Evolutionary conservation across 1,140 invertebrate genomes (phyloP).

Genomic region (Carcinoscorpius rotundicauda): DNA sequence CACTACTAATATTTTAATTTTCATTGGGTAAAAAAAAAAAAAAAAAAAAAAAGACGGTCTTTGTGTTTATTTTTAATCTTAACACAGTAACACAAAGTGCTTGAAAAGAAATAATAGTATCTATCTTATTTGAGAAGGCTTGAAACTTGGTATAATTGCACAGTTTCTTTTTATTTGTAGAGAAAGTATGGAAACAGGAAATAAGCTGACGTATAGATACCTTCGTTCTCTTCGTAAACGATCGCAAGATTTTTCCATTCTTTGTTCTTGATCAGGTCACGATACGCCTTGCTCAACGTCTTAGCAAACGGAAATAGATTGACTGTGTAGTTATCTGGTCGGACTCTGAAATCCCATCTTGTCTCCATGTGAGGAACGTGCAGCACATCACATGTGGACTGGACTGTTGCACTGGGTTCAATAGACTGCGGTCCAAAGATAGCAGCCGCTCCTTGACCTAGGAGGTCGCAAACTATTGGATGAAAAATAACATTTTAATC

Average conservation of each 20-base stretch:
- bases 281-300: slow-evolving; percentile 77
- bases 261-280: slow-evolving; percentile 75
- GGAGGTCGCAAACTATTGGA: slow-evolving; percentile 65
- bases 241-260: slow-evolving; percentile 90
- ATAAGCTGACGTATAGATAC: slow-evolving; percentile 28
- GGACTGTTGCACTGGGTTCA: slow-evolving; percentile 79
- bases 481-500: no score
- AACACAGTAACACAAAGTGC: no score
- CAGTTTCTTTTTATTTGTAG: no score
- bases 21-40: no score
- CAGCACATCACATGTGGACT: slow-evolving; percentile 93
- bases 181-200: no score
- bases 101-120: no score
- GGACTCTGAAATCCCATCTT: slow-evolving; percentile 74
- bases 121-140: no score
- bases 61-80: no score
- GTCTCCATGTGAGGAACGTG: slow-evolving; percentile 91
- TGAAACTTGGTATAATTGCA: no score
- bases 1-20: no score
- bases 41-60: no score
- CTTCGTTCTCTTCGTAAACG: slow-evolving; percentile 89
- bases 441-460: slow-evolving; percentile 73
- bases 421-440: slow-evolving; percentile 87
- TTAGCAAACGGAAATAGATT: slow-evolving; percentile 88
- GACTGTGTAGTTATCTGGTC: slow-evolving; percentile 75